Evolutionary conservation across 2,888 invertebrate species (phyloP).

Genomic region (Lasioglossum calceatum): DNA sequence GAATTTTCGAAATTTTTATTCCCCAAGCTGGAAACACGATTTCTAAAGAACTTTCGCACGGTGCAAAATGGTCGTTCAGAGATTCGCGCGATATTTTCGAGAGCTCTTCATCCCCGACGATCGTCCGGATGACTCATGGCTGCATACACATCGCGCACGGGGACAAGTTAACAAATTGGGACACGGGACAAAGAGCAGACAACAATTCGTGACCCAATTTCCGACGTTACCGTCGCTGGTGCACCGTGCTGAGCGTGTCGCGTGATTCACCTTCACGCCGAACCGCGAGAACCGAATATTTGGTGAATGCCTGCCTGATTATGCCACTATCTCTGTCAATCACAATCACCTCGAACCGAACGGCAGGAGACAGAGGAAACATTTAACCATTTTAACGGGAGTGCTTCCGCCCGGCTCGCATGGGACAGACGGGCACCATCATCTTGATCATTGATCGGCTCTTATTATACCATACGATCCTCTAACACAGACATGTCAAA

Average conservation of each 20-base stretch:
- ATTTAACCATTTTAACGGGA: conserved; percentile 63
- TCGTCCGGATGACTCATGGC: conserved; percentile 54
- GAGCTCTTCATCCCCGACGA: neutral
- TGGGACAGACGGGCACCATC: conserved; percentile 30
- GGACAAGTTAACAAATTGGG: conserved; percentile 62
- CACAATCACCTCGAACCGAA: conserved; percentile 40
- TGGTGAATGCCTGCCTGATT: conserved; percentile 39
- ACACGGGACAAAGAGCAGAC: conserved; percentile 51
- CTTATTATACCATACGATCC: conserved; percentile 15
- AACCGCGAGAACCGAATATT: conserved; percentile 11
- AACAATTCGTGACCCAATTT: conserved; percentile 63
- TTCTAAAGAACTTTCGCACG: neutral
- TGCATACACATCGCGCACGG: conserved; percentile 36
- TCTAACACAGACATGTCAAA: neutral
- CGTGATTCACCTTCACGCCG: conserved; percentile 20
- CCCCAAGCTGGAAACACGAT: neutral
- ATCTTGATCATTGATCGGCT: conserved; percentile 43
- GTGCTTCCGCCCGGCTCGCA: conserved; percentile 53
- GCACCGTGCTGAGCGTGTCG: conserved; percentile 13
- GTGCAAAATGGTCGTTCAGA: neutral
- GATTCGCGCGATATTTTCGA: conserved; percentile 1
- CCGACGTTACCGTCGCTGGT: conserved; percentile 6
- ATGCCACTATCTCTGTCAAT: conserved; percentile 39
- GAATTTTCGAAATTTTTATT: neutral
- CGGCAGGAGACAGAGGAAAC: conserved; percentile 55